Percentiles rank a stretch among this genome's conserved stretches.
Evolutionary conservation across 1,140 invertebrate species (phyloP).

Genomic region (Drosophila kanapiae): DNA sequence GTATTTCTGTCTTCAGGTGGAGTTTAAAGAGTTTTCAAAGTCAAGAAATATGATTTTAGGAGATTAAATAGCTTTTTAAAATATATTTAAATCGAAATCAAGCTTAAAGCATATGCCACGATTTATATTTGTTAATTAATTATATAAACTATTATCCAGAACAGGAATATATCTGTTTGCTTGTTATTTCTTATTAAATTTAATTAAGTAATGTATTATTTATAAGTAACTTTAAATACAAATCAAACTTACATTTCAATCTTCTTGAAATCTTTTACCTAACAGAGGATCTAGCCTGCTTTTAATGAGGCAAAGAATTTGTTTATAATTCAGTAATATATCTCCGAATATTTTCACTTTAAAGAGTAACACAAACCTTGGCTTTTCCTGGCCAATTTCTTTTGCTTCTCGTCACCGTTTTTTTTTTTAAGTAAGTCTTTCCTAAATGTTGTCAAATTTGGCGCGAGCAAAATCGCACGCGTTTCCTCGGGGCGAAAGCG

Average conservation of each 20-base stretch:
- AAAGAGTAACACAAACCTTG: background rate
- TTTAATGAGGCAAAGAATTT: background rate
- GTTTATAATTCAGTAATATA: background rate
- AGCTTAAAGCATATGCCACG: too few species aligned
- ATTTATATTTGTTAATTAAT: too few species aligned
- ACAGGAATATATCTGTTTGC: background rate
- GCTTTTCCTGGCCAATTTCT: background rate
- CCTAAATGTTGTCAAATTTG: constrained; percentile 74
- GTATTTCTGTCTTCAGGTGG: background rate
- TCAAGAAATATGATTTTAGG: background rate
- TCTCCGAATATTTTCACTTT: background rate
- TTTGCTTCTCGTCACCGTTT: background rate
- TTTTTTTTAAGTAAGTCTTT: constrained; percentile 3
- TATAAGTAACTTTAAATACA: too few species aligned
- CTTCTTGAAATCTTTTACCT: too few species aligned
- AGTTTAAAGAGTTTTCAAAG: background rate
- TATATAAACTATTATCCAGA: too few species aligned
- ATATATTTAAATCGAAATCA: background rate
- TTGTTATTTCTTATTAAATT: background rate
- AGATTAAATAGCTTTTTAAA: background rate
- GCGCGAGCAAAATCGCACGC: constrained; percentile 60
- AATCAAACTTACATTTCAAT: too few species aligned
- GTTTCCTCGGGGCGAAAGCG: constrained; percentile 55
- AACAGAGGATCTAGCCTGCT: background rate
- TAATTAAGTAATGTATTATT: too few species aligned